Conservation (phyloP, 2,797 vertebrate genomes). For the Amniataba percoides region DNA sequence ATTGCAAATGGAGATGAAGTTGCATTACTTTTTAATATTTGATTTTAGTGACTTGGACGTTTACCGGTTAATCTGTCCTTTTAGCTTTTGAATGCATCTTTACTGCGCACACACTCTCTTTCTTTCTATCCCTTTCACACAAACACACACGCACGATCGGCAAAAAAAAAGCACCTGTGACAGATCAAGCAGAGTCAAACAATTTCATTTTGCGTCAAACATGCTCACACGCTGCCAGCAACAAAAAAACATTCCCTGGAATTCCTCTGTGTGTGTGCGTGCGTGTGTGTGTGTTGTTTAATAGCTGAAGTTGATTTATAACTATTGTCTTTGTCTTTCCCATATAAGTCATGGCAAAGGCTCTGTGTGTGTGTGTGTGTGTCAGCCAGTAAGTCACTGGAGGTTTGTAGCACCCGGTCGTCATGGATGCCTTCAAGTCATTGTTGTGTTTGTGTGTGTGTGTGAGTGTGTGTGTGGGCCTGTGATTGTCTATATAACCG, state of each 20-base stretch:
- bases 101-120: neutral
- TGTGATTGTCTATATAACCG: slow-evolving; percentile 31
- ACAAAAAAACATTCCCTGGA: slow-evolving; percentile 41
- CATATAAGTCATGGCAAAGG: slow-evolving; percentile 72
- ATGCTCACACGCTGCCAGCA: slow-evolving; percentile 50
- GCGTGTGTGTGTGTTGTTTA: slow-evolving; percentile 45
- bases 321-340: slow-evolving; percentile 70
- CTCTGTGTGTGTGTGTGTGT: slow-evolving; percentile 35
- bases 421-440: slow-evolving; percentile 59
- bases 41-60: neutral
- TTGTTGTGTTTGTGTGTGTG: slow-evolving; percentile 45
- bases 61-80: neutral
- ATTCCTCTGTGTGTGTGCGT: slow-evolving; percentile 37
- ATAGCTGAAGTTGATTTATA: slow-evolving; percentile 70
- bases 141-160: neutral
- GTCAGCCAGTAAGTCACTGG: slow-evolving; percentile 34
- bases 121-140: neutral
- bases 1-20: slow-evolving; percentile 4
- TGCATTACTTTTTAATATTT: neutral
- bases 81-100: neutral
- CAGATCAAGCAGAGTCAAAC: slow-evolving; percentile 75
- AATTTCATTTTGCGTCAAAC: slow-evolving; percentile 72
- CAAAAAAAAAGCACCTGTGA: slow-evolving; percentile 68
- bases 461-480: slow-evolving; percentile 36
- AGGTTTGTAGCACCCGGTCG: slow-evolving; percentile 49